Conservation (phyloP, 1,140 invertebrate genomes). For the Microplitis mediator region DNA sequence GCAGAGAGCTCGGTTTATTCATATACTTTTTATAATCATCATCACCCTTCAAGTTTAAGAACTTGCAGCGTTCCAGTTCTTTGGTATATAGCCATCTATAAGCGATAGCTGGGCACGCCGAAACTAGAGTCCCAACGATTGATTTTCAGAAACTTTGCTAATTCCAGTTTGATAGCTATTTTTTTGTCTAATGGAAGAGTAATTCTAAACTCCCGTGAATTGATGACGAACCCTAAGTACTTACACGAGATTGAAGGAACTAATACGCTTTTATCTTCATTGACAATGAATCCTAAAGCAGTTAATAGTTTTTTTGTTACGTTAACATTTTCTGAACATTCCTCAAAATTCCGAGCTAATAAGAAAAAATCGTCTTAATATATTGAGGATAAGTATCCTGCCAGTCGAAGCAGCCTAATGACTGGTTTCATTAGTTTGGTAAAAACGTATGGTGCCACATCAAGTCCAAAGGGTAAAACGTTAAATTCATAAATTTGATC, state of each 20-base stretch:
- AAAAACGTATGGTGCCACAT: background rate
- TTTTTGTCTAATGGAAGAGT: background rate
- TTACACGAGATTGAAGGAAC: background rate
- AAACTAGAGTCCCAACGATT: background rate
- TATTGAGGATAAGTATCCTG: background rate
- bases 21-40: background rate
- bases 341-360: background rate
- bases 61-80: background rate
- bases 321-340: background rate
- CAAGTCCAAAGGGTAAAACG: background rate
- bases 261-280: background rate
- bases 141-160: background rate
- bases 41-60: background rate
- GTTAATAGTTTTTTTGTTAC: background rate
- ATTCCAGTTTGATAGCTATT: background rate
- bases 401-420: background rate
- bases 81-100: too few relatives aligned
- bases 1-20: background rate
- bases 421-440: background rate
- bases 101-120: too few relatives aligned
- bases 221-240: background rate
- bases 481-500: background rate
- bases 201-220: background rate
- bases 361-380: background rate
- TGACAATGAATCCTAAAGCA: background rate